phyloP scores from a whole-genome alignment of 2,888 invertebrate genomes.

The Crioceris asparagi region DNA sequence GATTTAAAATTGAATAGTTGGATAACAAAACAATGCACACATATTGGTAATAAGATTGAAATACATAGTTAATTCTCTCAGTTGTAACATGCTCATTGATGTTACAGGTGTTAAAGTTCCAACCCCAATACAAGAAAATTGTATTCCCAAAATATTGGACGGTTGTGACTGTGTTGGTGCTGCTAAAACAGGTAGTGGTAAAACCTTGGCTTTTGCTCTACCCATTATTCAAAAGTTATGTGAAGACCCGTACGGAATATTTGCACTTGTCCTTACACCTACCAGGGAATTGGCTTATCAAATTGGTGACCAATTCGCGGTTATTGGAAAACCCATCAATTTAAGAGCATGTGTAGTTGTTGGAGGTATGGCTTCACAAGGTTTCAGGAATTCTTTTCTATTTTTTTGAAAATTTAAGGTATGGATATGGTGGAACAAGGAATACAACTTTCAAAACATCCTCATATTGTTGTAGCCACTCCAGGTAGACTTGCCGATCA shows the following conservation, averaged over 20 bases:
- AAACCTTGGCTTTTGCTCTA: conserved; percentile 94
- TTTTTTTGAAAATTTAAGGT: conserved; percentile 40
- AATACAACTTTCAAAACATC: conserved; percentile 66
- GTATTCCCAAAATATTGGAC: conserved; percentile 64
- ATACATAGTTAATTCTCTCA: not conserved
- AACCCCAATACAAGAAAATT: conserved; percentile 72
- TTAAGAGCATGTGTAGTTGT: conserved; percentile 78
- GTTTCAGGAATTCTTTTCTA: not conserved
- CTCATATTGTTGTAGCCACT: conserved; percentile 93
- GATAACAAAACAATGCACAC: conserved; percentile 59
- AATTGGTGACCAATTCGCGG: conserved; percentile 90
- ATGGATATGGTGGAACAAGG: conserved; percentile 87
- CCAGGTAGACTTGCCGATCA: conserved; percentile 94
- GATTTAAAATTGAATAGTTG: conserved; percentile 59
- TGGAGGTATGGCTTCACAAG: conserved; percentile 41
- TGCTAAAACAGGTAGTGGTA: conserved; percentile 96
- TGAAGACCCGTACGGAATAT: conserved; percentile 93
- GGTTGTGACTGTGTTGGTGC: conserved; percentile 90
- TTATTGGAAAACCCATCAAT: conserved; percentile 80
- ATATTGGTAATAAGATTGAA: conserved; percentile 46
- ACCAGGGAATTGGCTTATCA: conserved; percentile 88
- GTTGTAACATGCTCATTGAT: conserved; percentile 2
- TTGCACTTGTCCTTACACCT: conserved; percentile 87
- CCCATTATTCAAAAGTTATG: conserved; percentile 86
- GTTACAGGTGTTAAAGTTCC: conserved; percentile 60